Percentiles rank a stretch among this genome's conserved stretches.
phyloP scores from a whole-genome alignment of 2,113 vertebrate species.

The Leucoraja erinaceus region DNA sequence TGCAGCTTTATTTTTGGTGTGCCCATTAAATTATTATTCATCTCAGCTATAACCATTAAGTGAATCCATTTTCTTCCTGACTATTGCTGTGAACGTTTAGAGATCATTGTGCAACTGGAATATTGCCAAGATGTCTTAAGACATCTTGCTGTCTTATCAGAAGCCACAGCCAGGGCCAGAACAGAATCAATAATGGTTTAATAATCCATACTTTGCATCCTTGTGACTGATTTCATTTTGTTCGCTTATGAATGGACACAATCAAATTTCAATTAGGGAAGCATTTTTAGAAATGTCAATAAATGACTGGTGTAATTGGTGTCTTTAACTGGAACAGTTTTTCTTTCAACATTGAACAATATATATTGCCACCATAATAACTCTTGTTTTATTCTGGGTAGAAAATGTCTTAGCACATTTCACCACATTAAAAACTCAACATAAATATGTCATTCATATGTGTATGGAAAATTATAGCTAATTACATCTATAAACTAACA shows the following conservation, averaged over 20 bases:
- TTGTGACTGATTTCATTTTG: not conserved
- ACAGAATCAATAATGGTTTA: not conserved
- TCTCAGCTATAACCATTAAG: not conserved
- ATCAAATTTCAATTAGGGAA: not conserved
- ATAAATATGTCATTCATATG: not conserved
- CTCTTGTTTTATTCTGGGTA: not conserved
- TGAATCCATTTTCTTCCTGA: not conserved
- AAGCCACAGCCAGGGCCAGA: not conserved
- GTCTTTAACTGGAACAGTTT: not conserved
- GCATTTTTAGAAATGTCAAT: not conserved
- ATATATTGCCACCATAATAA: not conserved
- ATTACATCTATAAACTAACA: not conserved
- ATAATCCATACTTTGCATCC: not conserved
- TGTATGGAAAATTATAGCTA: not conserved
- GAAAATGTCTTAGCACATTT: not conserved
- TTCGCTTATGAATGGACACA: not conserved
- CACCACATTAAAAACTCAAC: not conserved
- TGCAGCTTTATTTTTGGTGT: not conserved
- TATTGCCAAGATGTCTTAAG: not conserved
- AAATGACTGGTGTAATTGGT: not conserved
- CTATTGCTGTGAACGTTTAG: not conserved
- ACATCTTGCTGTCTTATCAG: not conserved
- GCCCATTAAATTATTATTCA: constrained; percentile 20
- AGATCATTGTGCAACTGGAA: not conserved
- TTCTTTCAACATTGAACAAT: not conserved